Evolutionary conservation across 2,797 vertebrate species (phyloP), one percentile per base, ranked within the genome.

Genomic region (Fistularia tabacaria): DNA sequence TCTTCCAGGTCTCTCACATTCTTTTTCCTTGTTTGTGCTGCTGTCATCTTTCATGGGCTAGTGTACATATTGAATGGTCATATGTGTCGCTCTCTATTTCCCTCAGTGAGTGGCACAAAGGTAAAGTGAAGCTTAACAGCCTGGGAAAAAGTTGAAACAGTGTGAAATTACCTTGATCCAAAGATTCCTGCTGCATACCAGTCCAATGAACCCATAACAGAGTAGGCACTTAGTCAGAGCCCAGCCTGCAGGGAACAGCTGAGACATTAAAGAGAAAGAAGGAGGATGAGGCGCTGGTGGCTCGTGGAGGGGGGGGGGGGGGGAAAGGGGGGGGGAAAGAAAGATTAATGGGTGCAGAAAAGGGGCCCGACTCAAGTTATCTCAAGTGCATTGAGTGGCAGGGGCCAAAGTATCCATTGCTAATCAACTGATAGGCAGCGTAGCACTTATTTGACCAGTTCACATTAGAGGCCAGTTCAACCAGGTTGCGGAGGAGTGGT

Each of bases 131-230:
- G 90, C 88, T 90, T 88, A 91, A 90, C 89, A 84, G 88, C 88
- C 88, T 91, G 90, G 89, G 90, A 91, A 92, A 90, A 90, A 87
- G 82, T 83, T 84, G 2, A 87, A 91, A 91, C 84, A 91, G 86
- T 90, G 88, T 91, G 90, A 91, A 91, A 92, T 91, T 90, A 92
- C 88, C 90, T 91, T 90, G 90, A 91, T 91, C 89, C 87, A 90
- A 91, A 90, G 88, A 92, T 91, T 92, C 90, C 90, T 91, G 87
- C 87, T 57, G 82, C 90, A 91, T 92, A 87, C 90, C 90, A 91
- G 89, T 88, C 79, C 86, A 88, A 84, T 87, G 88, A 92, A 91
- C 90, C 90, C 90, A 92, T 89, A 91, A 92, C 91, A 91, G 85
- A 78, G 78, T 80, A 82, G 67, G 74, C 86, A 81, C 76, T 79